These are phyloP conservation scores for Triplophysa dalaica DNA, from an alignment of 2,113 vertebrate species.

Conservation along the genomic window DNA sequence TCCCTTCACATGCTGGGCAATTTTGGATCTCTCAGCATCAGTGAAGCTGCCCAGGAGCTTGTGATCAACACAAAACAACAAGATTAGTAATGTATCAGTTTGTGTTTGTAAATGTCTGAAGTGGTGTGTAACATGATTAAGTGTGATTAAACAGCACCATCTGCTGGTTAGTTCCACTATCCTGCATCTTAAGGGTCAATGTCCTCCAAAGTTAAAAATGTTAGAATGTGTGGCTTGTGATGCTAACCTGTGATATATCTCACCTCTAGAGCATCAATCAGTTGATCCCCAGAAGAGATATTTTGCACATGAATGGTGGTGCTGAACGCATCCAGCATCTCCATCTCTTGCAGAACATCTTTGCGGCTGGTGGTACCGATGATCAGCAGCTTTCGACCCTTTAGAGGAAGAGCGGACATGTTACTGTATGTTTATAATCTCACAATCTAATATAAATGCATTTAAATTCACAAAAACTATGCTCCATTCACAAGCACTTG, in stretches of 20 bases:
- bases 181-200: too few relatives aligned
- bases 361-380: conserved; percentile 97
- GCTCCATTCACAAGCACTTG: conserved; percentile 59
- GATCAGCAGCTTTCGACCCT: conserved; percentile 96
- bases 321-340: conserved; percentile 98
- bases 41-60: conserved; percentile 94
- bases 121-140: background rate
- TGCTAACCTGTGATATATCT: background rate
- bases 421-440: background rate
- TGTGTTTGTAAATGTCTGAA: background rate
- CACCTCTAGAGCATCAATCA: conserved; percentile 91
- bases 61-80: conserved; percentile 41
- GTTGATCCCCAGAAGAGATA: conserved; percentile 90
- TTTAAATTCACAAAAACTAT: background rate
- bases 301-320: conserved; percentile 94
- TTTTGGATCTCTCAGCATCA: conserved; percentile 87
- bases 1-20: conserved; percentile 89
- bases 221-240: background rate
- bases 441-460: background rate
- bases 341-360: conserved; percentile 98
- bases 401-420: conserved; percentile 18
- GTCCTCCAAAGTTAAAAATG: too few relatives aligned
- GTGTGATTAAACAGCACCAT: background rate
- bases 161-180: background rate
- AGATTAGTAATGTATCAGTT: background rate